phyloP scores from a whole-genome alignment of 2,113 vertebrate species.

The Sakesphorus luctuosus region DNA sequence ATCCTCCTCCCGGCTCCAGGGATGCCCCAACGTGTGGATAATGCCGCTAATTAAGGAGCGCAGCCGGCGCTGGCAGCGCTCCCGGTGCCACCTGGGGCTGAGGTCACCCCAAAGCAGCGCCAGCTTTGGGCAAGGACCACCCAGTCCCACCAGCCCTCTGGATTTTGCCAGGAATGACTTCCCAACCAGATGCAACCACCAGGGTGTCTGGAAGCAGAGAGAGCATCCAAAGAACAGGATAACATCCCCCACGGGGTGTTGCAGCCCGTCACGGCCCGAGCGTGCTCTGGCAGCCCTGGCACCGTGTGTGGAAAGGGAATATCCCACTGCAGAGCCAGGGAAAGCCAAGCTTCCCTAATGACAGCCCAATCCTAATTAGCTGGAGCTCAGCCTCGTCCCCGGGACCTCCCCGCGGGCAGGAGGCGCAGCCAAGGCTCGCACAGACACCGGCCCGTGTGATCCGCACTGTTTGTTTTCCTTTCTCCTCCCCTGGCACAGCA shows the following conservation, averaged over 20 bases:
- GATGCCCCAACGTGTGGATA: background rate
- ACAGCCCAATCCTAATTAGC: background rate
- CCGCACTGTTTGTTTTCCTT: background rate
- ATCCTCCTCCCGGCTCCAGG: background rate
- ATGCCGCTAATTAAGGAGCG: background rate
- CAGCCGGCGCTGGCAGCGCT: background rate
- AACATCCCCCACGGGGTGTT: background rate
- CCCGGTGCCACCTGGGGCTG: background rate
- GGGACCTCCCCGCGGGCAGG: rapidly evolving
- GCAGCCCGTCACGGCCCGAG: rapidly evolving
- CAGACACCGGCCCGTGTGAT: background rate
- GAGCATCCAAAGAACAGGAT: background rate
- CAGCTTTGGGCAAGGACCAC: background rate
- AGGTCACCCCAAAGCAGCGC: background rate
- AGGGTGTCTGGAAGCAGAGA: background rate
- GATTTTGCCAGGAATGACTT: background rate
- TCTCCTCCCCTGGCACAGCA: background rate
- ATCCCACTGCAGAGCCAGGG: background rate
- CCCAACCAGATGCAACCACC: background rate
- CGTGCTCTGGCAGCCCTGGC: background rate
- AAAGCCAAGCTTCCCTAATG: background rate
- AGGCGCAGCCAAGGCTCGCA: background rate
- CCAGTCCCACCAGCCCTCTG: background rate
- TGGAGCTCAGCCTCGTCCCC: background rate
- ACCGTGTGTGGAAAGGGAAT: no score